Conservation (phyloP, 2,113 vertebrate species). For the Sceloporus undulatus region DNA sequence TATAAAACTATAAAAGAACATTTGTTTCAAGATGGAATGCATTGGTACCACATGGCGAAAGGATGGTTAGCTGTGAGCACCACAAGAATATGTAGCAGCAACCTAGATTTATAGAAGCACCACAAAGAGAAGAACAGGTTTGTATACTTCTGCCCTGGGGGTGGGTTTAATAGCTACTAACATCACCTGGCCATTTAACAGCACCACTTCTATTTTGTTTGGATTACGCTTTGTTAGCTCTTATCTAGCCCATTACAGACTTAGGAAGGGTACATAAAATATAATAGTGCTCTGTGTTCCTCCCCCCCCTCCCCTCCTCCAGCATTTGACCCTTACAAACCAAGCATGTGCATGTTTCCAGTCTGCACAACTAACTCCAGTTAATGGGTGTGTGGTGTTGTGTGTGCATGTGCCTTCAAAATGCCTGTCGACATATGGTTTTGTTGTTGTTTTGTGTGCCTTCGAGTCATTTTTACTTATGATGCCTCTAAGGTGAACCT, state of each 20-base stretch:
- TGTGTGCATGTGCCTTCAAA: background rate
- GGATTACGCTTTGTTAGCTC: background rate
- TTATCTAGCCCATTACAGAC: background rate
- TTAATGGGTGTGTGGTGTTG: background rate
- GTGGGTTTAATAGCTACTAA: background rate
- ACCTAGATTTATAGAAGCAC: no score
- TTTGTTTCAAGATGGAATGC: background rate
- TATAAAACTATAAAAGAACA: no score
- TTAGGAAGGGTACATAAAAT: background rate
- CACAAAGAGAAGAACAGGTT: background rate
- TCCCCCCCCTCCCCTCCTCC: no score
- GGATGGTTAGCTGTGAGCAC: background rate
- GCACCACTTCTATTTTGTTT: background rate
- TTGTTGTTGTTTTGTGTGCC: no score
- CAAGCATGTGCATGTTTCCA: background rate
- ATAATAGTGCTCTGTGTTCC: background rate
- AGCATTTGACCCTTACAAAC: no score
- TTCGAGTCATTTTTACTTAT: no score
- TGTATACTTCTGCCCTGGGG: background rate
- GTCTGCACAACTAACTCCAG: background rate
- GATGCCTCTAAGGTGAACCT: no score
- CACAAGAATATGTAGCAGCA: background rate
- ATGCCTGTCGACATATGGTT: no score
- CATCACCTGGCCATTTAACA: background rate
- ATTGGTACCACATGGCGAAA: background rate